These are phyloP conservation scores for Halictus ligatus DNA, from an alignment of 2,888 invertebrate species.

Conservation along the genomic window DNA sequence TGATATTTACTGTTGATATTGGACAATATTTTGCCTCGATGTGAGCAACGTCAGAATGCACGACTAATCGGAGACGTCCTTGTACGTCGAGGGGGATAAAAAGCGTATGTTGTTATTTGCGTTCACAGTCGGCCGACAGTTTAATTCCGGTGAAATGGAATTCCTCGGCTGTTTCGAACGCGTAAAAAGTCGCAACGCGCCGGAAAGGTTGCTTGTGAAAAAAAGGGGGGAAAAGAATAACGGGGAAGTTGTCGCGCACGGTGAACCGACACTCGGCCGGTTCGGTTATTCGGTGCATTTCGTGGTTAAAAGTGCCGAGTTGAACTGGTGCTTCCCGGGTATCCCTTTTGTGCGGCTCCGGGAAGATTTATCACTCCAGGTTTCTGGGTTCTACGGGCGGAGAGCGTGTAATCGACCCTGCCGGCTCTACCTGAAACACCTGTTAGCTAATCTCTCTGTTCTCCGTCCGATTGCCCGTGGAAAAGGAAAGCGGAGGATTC, in stretches of 20 bases:
- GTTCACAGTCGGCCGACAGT: no score
- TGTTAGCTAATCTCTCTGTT: constrained; percentile 52
- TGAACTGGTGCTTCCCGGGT: constrained; percentile 13
- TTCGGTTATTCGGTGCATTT: not conserved
- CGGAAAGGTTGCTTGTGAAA: not conserved
- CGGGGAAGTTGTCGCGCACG: not conserved
- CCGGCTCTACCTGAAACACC: constrained; percentile 56
- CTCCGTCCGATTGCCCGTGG: constrained; percentile 19
- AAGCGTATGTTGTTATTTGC: no score
- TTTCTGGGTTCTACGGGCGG: constrained; percentile 21
- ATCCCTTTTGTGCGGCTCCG: constrained; percentile 22
- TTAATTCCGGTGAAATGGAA: no score
- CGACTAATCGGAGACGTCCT: no score
- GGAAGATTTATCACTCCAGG: constrained; percentile 51
- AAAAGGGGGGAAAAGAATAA: not conserved
- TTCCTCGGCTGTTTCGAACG: no score
- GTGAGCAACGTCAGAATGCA: no score
- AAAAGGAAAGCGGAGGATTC: constrained; percentile 26
- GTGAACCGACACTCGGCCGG: not conserved
- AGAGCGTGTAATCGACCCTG: constrained; percentile 55
- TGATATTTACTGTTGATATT: no score
- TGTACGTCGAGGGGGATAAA: no score
- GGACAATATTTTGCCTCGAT: no score
- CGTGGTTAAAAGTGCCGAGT: constrained; percentile 1
- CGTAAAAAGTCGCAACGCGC: not conserved